Percentiles rank a stretch among this genome's conserved stretches.
Conservation (phyloP, 2,888 invertebrate genomes). For the Tenthredo scrophulariae region DNA sequence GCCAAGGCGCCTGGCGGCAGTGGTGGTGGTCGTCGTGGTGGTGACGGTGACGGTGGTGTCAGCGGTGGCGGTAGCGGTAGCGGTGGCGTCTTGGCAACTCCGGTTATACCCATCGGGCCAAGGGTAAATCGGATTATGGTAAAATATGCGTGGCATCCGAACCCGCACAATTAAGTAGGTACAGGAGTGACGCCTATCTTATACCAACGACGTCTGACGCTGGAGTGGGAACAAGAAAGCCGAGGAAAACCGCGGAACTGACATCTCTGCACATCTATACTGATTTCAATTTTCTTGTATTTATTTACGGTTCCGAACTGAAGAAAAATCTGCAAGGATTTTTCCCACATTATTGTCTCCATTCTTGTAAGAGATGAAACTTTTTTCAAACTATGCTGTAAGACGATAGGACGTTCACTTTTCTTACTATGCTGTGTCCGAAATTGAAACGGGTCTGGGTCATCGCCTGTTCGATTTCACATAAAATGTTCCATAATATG, state of each 20-base stretch:
- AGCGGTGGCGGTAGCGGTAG: background rate
- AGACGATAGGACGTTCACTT: background rate
- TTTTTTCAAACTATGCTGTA: background rate
- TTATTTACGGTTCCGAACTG: background rate
- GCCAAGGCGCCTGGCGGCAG: slow-evolving; percentile 44
- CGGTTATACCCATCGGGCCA: slow-evolving; percentile 43
- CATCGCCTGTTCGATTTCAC: background rate
- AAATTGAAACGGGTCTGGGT: slow-evolving; percentile 1
- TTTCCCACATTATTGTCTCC: background rate
- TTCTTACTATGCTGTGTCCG: too few relatives aligned
- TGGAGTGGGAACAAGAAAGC: background rate
- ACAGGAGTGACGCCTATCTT: slow-evolving; percentile 20
- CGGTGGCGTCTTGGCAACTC: slow-evolving; percentile 50
- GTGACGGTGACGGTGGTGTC: slow-evolving; percentile 7
- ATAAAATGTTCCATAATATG: background rate
- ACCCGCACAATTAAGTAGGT: slow-evolving; percentile 51
- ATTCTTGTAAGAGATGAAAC: background rate
- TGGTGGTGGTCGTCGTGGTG: background rate
- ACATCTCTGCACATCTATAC: slow-evolving; percentile 20
- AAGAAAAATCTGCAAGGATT: background rate
- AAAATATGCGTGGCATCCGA: slow-evolving; percentile 52
- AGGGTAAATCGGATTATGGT: slow-evolving; percentile 52
- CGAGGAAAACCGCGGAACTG: background rate
- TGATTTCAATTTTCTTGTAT: background rate
- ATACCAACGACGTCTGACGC: slow-evolving; percentile 2